Evolutionary conservation across 2,113 vertebrate genomes (phyloP), one percentile per base, ranked within the genome.

Genomic region (Lamprotornis superbus): DNA sequence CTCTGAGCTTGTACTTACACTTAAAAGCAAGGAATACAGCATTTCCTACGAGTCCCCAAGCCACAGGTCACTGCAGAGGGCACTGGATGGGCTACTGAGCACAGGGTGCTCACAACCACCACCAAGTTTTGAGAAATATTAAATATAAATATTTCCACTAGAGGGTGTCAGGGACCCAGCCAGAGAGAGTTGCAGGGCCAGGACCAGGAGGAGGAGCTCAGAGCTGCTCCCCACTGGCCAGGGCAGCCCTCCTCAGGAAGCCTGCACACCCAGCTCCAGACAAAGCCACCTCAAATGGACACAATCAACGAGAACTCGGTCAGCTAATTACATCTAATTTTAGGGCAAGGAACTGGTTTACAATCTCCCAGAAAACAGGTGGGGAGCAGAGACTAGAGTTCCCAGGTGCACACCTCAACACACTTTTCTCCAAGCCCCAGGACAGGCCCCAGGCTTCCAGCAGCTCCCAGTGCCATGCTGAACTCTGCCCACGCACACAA

Each of bases 131-230:
- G 33, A 47, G 55, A 77, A 80, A 69, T 37, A 93, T 4, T 63
- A 42, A 53, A 65, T 21, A 82, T 44, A 76, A 80, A 15, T 74
- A 86, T 33, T 88, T 67, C 95, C 96, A 88, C 95, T 96, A 97
- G 96, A 96, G 96, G 96, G 96, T 75, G 94, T 86, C 35, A 93
- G 30, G 96, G 86, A 75, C 80, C 30, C 80, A 81, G 76, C 27
- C 2, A 92, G 90, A 35, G 46, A 95, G 65, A 77, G 56, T 49
- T 56, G 74, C 80, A 37, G 27, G 24, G 77, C 30, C 37, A 35
- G 71, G 57, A 64, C 0, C 5, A 24, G 49, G 61, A 67, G 59
- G 23, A 49, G 47, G 47, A 56, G 20, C 9, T 4, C 8, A 11
- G 42, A 83, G 49, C 25, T 19, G 15, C 33, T 82, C 24, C 49